Evolutionary conservation across 2,113 vertebrate genomes (phyloP), one percentile per base, ranked within the genome.

Genomic region (Bos taurus): DNA sequence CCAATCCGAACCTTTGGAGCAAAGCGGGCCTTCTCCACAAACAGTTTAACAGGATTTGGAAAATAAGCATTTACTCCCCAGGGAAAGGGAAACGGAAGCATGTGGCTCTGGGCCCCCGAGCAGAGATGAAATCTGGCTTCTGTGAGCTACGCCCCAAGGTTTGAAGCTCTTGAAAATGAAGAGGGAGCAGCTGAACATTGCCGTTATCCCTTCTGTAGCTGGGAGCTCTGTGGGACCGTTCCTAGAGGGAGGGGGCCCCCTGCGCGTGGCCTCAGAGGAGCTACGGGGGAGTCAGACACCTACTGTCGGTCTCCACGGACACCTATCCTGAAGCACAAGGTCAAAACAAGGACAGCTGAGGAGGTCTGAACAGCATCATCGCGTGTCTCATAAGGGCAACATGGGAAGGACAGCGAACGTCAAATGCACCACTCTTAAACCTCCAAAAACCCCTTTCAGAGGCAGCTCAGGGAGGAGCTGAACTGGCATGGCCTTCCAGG

Each of bases 321-420:
- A 98, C 98, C 98, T 98, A 98, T 99, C 98, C 98, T 99, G 99
- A 98, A 99, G 99, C 98, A 98, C 86, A 99, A 99, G 94, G 97
- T 99, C 98, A 99, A 98, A 99, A 98, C 98, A 98, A 99, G 98
- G 90, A 98, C 64, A 98, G 99, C 98, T 98, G 98, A 99, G 97
- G 98, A 98, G 95, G 98, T 91, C 93, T 95, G 96, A 97, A 98
- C 97, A 97, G 93, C 98, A 94, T 4, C 71, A 50, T 60, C 4
- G 54, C 26, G 2, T 78, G 95, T 93, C 97, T 90, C 84, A 33
- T 48, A 71, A 43, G 6, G 90, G 82, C 91, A 33, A 52, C 60
- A 62, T 43, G 28, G 40, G 59, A 28, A 92, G 67, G 77, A 74
- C 77, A 74, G 64, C 11, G 81, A 25, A 71, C 54, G 25, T 30